phyloP scores from a whole-genome alignment of 2,888 invertebrate genomes.

The Desoria tigrina region DNA sequence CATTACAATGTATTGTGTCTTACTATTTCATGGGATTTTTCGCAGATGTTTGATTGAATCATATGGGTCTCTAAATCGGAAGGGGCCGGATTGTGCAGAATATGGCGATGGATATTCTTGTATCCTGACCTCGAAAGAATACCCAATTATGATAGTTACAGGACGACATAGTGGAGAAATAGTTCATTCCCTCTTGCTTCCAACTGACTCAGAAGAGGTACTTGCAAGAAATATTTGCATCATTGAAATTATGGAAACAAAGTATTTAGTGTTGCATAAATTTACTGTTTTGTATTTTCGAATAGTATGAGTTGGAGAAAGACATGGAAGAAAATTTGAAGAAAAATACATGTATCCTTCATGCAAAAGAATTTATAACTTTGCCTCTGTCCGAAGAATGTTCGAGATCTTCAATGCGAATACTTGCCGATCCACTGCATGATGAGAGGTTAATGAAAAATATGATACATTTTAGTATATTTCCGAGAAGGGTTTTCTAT shows the following conservation, averaged over 20 bases:
- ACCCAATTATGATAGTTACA: neutral
- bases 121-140: conserved; percentile 11
- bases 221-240: too few species aligned
- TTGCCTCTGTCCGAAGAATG: too few species aligned
- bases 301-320: too few species aligned
- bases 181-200: conserved; percentile 4
- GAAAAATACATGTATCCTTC: too few species aligned
- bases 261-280: too few species aligned
- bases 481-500: too few species aligned
- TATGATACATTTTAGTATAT: too few species aligned
- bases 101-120: neutral
- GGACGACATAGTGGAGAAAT: neutral
- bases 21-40: neutral
- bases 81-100: neutral
- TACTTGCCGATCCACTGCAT: conserved; percentile 7
- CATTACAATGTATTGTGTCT: neutral
- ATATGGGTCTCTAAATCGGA: neutral
- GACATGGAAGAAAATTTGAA: too few species aligned
- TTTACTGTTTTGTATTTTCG: too few species aligned
- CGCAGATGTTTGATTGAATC: conserved; percentile 10
- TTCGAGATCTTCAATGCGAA: too few species aligned
- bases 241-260: too few species aligned
- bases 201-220: neutral
- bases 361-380: too few species aligned
- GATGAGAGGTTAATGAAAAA: conserved; percentile 12